Evolutionary conservation across 2,113 vertebrate species (phyloP), one percentile per base, ranked within the genome.

Genomic region (Podiceps cristatus): DNA sequence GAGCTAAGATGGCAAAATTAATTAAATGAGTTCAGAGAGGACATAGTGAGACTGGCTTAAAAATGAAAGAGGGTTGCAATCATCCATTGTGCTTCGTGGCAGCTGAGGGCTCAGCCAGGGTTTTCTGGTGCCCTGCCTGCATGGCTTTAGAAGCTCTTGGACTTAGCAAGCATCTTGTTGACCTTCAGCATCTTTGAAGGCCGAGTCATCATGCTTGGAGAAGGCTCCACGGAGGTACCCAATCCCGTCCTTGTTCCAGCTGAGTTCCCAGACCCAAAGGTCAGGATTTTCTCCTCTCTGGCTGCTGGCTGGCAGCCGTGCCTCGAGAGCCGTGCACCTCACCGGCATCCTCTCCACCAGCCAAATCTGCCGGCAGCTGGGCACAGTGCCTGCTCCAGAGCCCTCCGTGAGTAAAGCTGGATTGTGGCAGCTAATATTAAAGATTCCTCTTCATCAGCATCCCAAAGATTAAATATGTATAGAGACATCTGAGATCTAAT

Each of bases 391-490:
- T 19, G 1, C 40, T 37, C 55, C 64, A 20, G 64, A 74, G 62
- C 79, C 58, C 92, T 60, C 42, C 0, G 3, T 0, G 0, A 62
- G 76, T 78, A 83, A 10, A 79, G 82, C 63, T 85, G 77, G 37
- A 60, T 84, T 1, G 15, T 90, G 91, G 64, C 49, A 93, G 95
- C 77, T 73, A 45, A 9, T 28, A 84, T 88, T 88, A 92, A 88
- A 91, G 71, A 95, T 96, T 97, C 91, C 94, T 93, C 83, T 94
- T 97, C 79, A 94, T 94, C 97, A 96, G 94, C 82, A 94, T 95
- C 95, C 93, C 80, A 37, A 22, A 3, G 12, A 97, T 97, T 97
- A 96, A 97, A 93, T 94, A 97, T 96, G 93, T 96, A 95, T 80
- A 81, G 85, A 91, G 58, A 86, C 93, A 95, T 88, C 77, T 59